Base-by-base conservation (phyloP, 2,888 invertebrate species). In the Parelbella ahira region DNA sequence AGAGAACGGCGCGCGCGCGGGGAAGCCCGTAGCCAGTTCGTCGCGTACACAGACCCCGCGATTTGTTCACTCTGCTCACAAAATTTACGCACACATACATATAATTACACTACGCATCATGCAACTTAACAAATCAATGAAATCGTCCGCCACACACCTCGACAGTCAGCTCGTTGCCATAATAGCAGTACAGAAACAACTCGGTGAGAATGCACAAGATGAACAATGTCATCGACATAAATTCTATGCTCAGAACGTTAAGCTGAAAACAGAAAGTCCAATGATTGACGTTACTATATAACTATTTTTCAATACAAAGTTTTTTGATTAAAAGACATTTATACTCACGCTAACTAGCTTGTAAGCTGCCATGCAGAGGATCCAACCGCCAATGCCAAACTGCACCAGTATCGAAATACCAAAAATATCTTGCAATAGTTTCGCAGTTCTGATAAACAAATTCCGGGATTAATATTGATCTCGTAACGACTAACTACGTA, bases 151-250 rank as follows among this genome's bases (percentile, higher is more conserved):
- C n/a, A n/a, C n/a, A n/a, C n/a, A 90, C 90, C 81, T 89, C 83
- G 1, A 83, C 64, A 0, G 86, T 79, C 2, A 90, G 78, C 58
- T 89, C 89, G 55, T 90, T 90, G 4, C 90, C 90, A 53, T 80
- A 89, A 69, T 86, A 90, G 60, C 90, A 90, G 60, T 88, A 89
- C 1, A 90, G 64, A 49, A 88, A 87, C 51, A 90, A 67, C 63
- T 90, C 89, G 4, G 86, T 72, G 8, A 90, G 64, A 59, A 90
- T 89, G 56, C 90, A 90, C 29, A 62, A 58, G 44, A 88, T 83
- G 63, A 89, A 90, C 6, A 89, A 65, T 1, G 74, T 61, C 79
- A 89, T 87, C 4, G 89, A 89, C 1, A 83, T 72, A 44, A 89
- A 88, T 60, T 88, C 84, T 25, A 86, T 55, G 54, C 78, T 84